phyloP scores from a whole-genome alignment of 1,140 invertebrate species.

The Drosophila eugracilis region DNA sequence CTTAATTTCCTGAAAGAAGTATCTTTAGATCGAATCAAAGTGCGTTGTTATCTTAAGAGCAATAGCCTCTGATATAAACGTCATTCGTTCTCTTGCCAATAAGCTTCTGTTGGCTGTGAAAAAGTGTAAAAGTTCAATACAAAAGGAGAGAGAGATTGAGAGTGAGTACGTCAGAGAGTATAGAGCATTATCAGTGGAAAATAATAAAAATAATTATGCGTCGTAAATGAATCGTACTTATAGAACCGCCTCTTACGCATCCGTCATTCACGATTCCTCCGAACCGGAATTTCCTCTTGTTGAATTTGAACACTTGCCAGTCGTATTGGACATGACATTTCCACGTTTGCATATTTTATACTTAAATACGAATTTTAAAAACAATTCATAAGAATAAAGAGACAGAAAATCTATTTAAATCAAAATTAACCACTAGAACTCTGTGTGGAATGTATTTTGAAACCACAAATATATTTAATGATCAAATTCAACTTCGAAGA shows the following conservation, averaged over 20 bases:
- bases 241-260: constrained; percentile 1
- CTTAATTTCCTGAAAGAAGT: background rate
- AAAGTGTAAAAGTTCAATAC: constrained; percentile 70
- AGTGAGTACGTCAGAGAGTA: background rate
- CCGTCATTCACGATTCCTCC: background rate
- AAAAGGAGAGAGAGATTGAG: background rate
- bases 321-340: background rate
- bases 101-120: constrained; percentile 39
- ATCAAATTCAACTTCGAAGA: background rate
- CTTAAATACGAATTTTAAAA: background rate
- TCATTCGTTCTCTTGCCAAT: constrained; percentile 52
- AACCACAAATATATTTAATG: no score
- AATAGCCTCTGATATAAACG: constrained; percentile 68
- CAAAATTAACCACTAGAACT: no score
- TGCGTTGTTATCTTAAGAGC: constrained; percentile 68
- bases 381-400: no score
- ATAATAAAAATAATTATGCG: no score
- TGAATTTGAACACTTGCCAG: background rate
- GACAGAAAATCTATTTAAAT: no score
- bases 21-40: background rate
- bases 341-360: background rate
- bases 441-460: no score
- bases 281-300: background rate
- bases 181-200: no score
- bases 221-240: background rate